Percentiles rank a stretch among this genome's conserved stretches.
Conservation (phyloP, 2,797 vertebrate species). For the Parauchenoglanis punctatus region DNA sequence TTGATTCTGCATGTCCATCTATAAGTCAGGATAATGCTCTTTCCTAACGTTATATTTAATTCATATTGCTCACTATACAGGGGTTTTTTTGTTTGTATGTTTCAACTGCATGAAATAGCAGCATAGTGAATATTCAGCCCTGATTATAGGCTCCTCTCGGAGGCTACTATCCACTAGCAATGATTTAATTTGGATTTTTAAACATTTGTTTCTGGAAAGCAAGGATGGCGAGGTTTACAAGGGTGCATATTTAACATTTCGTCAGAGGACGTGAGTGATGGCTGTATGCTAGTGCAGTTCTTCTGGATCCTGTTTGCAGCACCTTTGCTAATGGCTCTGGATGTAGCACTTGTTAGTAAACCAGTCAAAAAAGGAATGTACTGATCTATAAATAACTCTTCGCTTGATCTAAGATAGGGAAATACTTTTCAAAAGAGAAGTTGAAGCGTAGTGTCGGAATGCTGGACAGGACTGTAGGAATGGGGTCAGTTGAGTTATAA, state of each 20-base stretch:
- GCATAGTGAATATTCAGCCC: neutral
- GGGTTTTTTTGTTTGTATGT: neutral
- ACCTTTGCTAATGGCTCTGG: neutral
- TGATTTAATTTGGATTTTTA: neutral
- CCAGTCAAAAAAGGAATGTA: constrained; percentile 22
- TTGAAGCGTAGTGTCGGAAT: no score
- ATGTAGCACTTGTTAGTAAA: constrained; percentile 22
- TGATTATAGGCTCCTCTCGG: neutral
- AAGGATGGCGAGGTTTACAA: neutral
- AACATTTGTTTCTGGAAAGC: neutral
- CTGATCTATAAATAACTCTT: constrained; percentile 7
- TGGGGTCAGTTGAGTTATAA: neutral
- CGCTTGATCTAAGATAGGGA: neutral
- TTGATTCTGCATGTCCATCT: neutral
- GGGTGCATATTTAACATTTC: neutral
- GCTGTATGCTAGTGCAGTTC: neutral
- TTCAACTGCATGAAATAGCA: neutral
- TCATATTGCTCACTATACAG: no score
- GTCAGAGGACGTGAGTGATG: neutral
- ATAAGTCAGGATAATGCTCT: neutral
- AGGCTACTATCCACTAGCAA: neutral
- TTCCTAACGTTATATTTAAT: neutral
- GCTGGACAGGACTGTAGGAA: neutral
- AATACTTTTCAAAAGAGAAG: neutral
- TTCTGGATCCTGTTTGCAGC: constrained; percentile 1